Percentiles rank a stretch among this genome's conserved stretches.
These are phyloP conservation scores for Todiramphus saurophagus DNA, from an alignment of 2,113 vertebrate species.

Conservation along the genomic window DNA sequence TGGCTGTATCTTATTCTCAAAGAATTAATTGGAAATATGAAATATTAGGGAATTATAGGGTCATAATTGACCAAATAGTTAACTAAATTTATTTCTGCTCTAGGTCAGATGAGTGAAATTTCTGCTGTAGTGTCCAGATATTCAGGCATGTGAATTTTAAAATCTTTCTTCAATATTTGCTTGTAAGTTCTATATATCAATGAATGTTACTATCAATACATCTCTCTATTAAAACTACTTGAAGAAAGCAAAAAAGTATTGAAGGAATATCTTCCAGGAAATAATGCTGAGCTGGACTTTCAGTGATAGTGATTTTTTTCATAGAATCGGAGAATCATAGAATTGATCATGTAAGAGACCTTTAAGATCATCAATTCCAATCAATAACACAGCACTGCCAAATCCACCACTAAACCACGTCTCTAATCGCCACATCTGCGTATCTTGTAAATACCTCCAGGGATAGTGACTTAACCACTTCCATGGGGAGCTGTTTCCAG, in stretches of 20 bases:
- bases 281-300: background rate
- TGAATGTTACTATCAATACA: background rate
- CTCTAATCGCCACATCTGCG: background rate
- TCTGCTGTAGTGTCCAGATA: background rate
- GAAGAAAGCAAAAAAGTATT: background rate
- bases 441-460: background rate
- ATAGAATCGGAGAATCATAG: background rate
- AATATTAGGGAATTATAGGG: background rate
- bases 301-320: background rate
- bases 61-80: background rate
- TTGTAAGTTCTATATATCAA: background rate
- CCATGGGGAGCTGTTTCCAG: background rate
- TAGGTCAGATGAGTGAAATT: background rate
- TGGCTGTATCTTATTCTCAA: background rate
- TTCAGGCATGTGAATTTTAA: background rate
- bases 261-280: background rate
- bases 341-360: background rate
- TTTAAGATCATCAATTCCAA: background rate
- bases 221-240: background rate
- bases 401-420: background rate
- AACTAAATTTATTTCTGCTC: background rate
- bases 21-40: background rate
- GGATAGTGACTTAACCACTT: background rate
- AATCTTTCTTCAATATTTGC: background rate
- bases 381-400: background rate